Evolutionary conservation across 2,888 invertebrate species (phyloP), one percentile per base, ranked within the genome.

Genomic region (Mesorhabditis spiculigera): DNA sequence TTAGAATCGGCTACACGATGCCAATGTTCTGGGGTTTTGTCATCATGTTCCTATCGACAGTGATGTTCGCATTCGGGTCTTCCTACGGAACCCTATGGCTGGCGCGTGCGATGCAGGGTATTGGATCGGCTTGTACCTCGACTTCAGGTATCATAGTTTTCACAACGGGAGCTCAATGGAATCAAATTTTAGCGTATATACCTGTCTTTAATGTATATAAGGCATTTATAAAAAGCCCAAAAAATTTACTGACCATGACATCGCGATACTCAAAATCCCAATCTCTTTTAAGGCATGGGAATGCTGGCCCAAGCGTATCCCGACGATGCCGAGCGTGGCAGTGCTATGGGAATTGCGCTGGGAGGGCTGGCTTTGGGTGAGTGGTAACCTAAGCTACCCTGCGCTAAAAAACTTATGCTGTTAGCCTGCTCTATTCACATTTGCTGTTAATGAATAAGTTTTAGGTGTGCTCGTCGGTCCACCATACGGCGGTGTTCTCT

Each of bases 11-110:
- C 81, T 98, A 98, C 90, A 97, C 95, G 86, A 91, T 98, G 70
- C 98, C 98, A 13, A 97, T 99, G 96, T 98, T 98, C 86, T 91
- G 93, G 41, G 98, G 98, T 5, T 98, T 99, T 87, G 90, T 95
- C 74, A 92, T 99, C 74, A 96, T 99, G 96, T 98, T 98, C 87
- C 88, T 95, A 43, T 98, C 98, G 0, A 98, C 98, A 0, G 87
- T 98, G 74, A 94, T 97, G 85, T 98, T 98, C 88, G 97, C 98
- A 0, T 97, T 98, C 87, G 97, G 96, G 13, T 91, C 94, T 65
- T 93, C 93, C 58, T 98, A 95, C 88, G 89, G 92, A 65, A 92
- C 97, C 10, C 89, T 98, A 68, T 96, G 97, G 89, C 88, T 96
- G 71, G 98, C 98, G 0, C 90, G 98, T 72, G 94, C 96, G 0